phyloP scores from a whole-genome alignment of 2,888 invertebrate genomes.

The Cheilosia variabilis region DNA sequence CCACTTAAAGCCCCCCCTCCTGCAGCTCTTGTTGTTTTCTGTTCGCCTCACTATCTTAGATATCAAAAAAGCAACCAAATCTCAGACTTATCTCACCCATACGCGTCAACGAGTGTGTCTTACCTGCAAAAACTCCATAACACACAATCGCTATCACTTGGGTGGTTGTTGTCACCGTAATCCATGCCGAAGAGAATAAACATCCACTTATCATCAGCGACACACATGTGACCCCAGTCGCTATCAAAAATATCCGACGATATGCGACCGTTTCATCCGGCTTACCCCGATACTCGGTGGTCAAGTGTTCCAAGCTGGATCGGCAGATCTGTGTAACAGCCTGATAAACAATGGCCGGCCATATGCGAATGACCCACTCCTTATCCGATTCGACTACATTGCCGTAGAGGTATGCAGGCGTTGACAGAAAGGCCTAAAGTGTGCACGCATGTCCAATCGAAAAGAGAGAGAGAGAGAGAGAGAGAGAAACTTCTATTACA shows the following conservation, averaged over 20 bases:
- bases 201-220: conserved; percentile 82
- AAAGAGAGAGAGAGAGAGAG: conserved; percentile 22
- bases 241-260: conserved; percentile 80
- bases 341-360: conserved; percentile 83
- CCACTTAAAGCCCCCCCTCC: neutral
- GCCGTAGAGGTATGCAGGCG: conserved; percentile 83
- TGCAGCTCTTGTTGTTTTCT: neutral
- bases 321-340: conserved; percentile 82
- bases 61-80: conserved; percentile 21
- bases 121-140: conserved; percentile 83
- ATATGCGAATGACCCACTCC: conserved; percentile 82
- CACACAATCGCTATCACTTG: conserved; percentile 82
- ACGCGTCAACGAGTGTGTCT: conserved; percentile 15
- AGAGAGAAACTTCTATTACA: conserved; percentile 54
- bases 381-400: conserved; percentile 83
- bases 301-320: conserved; percentile 82
- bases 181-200: conserved; percentile 83
- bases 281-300: conserved; percentile 81
- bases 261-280: conserved; percentile 80
- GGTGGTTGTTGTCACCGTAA: conserved; percentile 81
- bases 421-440: conserved; percentile 82
- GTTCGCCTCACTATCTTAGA: conserved; percentile 35
- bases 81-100: conserved; percentile 26
- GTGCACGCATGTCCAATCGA: neutral
- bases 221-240: conserved; percentile 81